Base-by-base conservation (phyloP, 2,888 invertebrate genomes). In the Stenurella melanura region DNA sequence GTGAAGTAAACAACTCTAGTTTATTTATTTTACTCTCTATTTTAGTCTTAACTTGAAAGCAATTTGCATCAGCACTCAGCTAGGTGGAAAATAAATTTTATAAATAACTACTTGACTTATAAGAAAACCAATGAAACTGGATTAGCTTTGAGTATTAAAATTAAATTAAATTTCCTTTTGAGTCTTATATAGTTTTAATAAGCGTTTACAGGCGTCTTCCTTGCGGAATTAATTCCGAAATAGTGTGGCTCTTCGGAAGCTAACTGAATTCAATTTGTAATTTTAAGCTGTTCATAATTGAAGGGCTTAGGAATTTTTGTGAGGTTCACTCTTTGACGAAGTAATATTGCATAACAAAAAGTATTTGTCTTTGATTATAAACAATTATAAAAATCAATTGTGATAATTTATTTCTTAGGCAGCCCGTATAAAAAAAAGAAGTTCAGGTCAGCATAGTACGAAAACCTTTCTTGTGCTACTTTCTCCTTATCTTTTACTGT, bases 1-100 rank as follows among this genome's bases (percentile, higher is more conserved):
- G 50, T n/a, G n/a, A 50, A n/a, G 50, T 50, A 50, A 50, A 50
- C 50, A 50, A n/a, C 50, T 50, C n/a, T 50, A n/a, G n/a, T 50
- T 50, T 50, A 15, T 50, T 50, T 50, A 50, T 50, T 17, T 50
- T 0, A n/a, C 50, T 50, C 50, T 50, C 50, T 50, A n/a, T 50
- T 50, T 50, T 15, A 50, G 15, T 50, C n/a, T n/a, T 17, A n/a
- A n/a, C n/a, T n/a, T 50, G n/a, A 34, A 34, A 34, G 30, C 15
- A n/a, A 50, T 42, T 42, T 42, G 50, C 50, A n/a, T 50, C 50
- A 50, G 50, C 15, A n/a, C 50, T 42, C 42, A 42, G n/a, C 50
- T 50, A 42, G 42, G 42, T 34, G 15, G 50, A 50, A 50, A 50
- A 50, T 50, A 50, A 50, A 50, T 50, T 50, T 50, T 6, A 50